phyloP scores from a whole-genome alignment of 2,888 invertebrate genomes.

The Hyalella azteca region DNA sequence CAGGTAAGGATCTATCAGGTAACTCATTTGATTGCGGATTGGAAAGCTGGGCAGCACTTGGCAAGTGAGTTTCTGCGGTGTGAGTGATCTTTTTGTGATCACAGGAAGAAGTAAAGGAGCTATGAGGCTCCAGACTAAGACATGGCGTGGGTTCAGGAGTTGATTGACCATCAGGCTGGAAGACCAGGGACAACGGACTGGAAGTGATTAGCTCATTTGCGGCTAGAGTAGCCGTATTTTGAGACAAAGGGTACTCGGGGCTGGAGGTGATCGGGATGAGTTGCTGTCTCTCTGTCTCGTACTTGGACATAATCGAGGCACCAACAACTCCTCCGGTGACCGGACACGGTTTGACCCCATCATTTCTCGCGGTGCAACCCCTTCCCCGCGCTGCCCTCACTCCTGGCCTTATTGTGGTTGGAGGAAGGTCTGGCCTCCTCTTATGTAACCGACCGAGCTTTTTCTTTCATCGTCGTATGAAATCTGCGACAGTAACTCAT shows the following conservation, averaged over 20 bases:
- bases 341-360: conserved; percentile 12
- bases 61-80: not conserved
- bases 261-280: conserved; percentile 14
- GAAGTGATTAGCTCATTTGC: not conserved
- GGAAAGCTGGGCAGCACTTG: not conserved
- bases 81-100: too few relatives aligned
- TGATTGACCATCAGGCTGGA: not conserved
- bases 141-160: not conserved
- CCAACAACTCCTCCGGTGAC: conserved; percentile 15
- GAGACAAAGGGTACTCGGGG: conserved; percentile 22
- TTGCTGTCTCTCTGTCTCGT: conserved; percentile 20
- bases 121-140: not conserved
- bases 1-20: not conserved
- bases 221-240: conserved; percentile 14
- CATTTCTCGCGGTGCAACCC: conserved; percentile 9
- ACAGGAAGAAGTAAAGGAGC: not conserved
- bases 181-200: not conserved
- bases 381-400: not conserved
- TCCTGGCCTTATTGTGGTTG: not conserved
- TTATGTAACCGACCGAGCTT: too few relatives aligned
- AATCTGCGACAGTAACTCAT: too few relatives aligned
- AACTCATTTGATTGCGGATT: not conserved
- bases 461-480: too few relatives aligned
- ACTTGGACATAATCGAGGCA: conserved; percentile 2
- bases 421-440: too few relatives aligned